phyloP scores from a whole-genome alignment of 2,888 invertebrate genomes.

The Silvanus unidentatus region DNA sequence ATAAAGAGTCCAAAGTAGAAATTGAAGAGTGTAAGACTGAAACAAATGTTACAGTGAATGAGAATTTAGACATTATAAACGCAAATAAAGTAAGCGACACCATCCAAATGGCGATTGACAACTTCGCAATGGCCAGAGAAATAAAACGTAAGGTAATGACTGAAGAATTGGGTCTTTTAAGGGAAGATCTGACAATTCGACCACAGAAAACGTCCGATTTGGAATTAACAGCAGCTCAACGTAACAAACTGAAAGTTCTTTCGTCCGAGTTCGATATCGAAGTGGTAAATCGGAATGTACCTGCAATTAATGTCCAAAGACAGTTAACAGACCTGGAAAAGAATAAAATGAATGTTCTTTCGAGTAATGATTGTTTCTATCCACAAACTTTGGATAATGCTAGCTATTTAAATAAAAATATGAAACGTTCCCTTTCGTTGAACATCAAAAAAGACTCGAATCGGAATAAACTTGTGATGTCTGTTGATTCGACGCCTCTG shows the following conservation, averaged over 20 bases:
- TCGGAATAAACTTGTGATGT: conserved; percentile 40
- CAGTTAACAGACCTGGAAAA: conserved; percentile 19
- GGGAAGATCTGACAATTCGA: conserved; percentile 39
- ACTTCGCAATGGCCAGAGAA: conserved; percentile 45
- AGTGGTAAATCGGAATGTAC: conserved; percentile 18
- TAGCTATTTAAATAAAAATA: conserved; percentile 31
- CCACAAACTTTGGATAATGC: conserved; percentile 28
- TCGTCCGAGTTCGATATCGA: conserved; percentile 56
- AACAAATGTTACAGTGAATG: no score
- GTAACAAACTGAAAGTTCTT: conserved; percentile 57
- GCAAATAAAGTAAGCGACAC: conserved; percentile 44
- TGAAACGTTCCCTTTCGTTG: conserved; percentile 27
- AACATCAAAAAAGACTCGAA: conserved; percentile 28
- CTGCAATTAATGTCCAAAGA: conserved; percentile 8
- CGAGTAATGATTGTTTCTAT: conserved; percentile 31
- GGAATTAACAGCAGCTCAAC: conserved; percentile 55
- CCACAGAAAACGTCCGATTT: conserved; percentile 1
- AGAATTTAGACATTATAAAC: conserved; percentile 48
- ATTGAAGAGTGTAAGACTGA: no score
- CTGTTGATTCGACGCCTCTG: conserved; percentile 41
- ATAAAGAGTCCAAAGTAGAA: background rate
- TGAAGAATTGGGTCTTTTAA: conserved; percentile 45
- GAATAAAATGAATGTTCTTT: conserved; percentile 36
- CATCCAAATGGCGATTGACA: conserved; percentile 35
- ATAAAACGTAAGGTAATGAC: conserved; percentile 53